Base-by-base conservation (phyloP, 2,888 invertebrate genomes). In the Tubulanus polymorphus region DNA sequence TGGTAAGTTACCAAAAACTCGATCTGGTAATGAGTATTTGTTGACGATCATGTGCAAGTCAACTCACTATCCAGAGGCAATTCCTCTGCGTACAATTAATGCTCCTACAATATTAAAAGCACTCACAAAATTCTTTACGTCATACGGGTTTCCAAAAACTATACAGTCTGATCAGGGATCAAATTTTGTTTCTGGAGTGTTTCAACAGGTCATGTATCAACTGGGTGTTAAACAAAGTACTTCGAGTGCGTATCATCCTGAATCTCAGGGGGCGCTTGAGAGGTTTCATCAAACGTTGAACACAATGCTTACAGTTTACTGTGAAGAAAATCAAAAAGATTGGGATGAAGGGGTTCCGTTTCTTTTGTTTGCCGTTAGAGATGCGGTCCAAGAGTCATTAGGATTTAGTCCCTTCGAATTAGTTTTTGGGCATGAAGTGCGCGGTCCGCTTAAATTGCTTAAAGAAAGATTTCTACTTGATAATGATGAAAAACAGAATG, bases 1-100 rank as follows among this genome's bases (percentile, higher is more conserved):
- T 18, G 61, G 61, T 23, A 59, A 61, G 1, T 20, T 63, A 12
- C 57, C 59, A 5, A 59, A 53, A 47, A 56, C 54, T 29, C 55
- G 37, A n/a, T 23, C 41, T 2, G 57, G 59, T 12, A 51, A 60
- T 53, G 41, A 59, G 32, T 62, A 60, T 37, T 45, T 63, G 20
- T 46, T 60, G 18, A 62, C 57, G 6, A 18, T 41, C 5, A 15
- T 41, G 18, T 18, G 23, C 15, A 20, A 41, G 6, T 18, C 41
- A 3, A 29, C 54, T 10, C 32, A 51, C 3, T 67, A 63, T 48
- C 61, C 59, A 27, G 62, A 64, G 52, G 63, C 65, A 25, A 56
- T 67, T 47, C 66, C 65, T 18, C 51, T 64, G 18, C 60, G 62
- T 47, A 59, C 61, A 51, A 63, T 59, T 15, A 63, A 56, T 37